phyloP scores from a whole-genome alignment of 2,888 invertebrate genomes.

The Callyntrura sp. region DNA sequence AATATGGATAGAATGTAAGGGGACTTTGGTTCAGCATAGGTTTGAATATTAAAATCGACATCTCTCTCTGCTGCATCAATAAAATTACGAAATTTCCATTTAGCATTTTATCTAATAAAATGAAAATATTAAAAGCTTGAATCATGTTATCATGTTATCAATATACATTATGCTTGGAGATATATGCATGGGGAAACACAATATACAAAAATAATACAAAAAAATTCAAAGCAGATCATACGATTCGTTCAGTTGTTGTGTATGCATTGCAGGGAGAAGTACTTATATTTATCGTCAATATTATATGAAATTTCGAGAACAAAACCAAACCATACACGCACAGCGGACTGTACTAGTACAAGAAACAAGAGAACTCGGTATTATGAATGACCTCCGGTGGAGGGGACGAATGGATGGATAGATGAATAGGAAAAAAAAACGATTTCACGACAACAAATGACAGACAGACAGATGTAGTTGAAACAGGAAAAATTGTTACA shows the following conservation, averaged over 20 bases:
- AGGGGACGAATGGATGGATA: not conserved
- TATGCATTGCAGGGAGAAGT: too few relatives aligned
- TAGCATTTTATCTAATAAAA: conserved; percentile 14
- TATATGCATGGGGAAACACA: too few relatives aligned
- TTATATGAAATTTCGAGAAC: not conserved
- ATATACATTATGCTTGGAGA: too few relatives aligned
- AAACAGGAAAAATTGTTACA: conserved; percentile 16
- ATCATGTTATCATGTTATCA: too few relatives aligned
- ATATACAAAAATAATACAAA: too few relatives aligned
- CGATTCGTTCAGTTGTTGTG: too few relatives aligned
- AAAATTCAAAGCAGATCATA: too few relatives aligned
- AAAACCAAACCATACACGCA: too few relatives aligned
- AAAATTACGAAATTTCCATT: conserved; percentile 4
- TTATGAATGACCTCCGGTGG: conserved; percentile 33
- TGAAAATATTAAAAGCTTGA: not conserved
- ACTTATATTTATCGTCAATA: not conserved
- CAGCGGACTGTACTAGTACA: not conserved
- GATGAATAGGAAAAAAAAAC: not conserved
- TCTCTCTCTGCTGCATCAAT: conserved; percentile 10
- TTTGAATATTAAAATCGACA: conserved; percentile 23
- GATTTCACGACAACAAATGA: conserved; percentile 18
- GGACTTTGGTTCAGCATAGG: conserved; percentile 7
- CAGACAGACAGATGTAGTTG: conserved; percentile 33
- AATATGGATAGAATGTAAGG: not conserved
- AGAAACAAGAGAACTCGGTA: not conserved